These are phyloP conservation scores for Pediacus dermestoides DNA, from an alignment of 2,888 invertebrate species.

Conservation along the genomic window DNA sequence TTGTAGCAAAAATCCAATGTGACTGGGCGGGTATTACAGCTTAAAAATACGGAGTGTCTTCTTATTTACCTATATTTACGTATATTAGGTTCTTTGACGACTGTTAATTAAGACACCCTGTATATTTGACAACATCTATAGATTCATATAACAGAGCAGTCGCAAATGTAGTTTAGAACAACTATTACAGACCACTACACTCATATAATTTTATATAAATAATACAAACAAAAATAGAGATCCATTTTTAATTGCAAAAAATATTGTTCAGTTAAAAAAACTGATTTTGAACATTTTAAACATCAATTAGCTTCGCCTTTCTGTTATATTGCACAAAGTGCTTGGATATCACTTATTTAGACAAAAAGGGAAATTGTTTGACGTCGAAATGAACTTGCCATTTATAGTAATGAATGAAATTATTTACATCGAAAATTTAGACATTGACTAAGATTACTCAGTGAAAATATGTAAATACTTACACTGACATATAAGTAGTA, in stretches of 20 bases:
- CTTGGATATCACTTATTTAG: constrained; percentile 20
- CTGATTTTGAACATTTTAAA: not conserved
- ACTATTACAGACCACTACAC: constrained; percentile 25
- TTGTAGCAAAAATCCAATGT: constrained; percentile 36
- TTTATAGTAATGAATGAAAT: no score
- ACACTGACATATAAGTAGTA: no score
- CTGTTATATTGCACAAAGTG: constrained; percentile 30
- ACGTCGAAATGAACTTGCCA: no score
- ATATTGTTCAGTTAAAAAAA: constrained; percentile 18
- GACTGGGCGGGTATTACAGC: constrained; percentile 33
- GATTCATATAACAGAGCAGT: constrained; percentile 17
- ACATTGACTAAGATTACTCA: no score
- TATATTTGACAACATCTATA: constrained; percentile 24
- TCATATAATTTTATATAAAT: constrained; percentile 21
- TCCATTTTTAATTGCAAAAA: constrained; percentile 28
- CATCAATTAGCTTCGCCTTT: no score
- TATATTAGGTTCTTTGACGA: constrained; percentile 11
- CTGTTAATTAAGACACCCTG: constrained; percentile 14
- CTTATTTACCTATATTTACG: constrained; percentile 15
- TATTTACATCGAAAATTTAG: no score
- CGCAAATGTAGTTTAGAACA: constrained; percentile 19
- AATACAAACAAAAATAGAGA: constrained; percentile 30
- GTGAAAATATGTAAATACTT: no score
- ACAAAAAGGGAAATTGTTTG: no score
- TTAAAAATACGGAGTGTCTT: constrained; percentile 10